Percentiles rank a stretch among this genome's conserved stretches.
Evolutionary conservation across 2,888 invertebrate species (phyloP).

Genomic region (Ernsta delagoae): DNA sequence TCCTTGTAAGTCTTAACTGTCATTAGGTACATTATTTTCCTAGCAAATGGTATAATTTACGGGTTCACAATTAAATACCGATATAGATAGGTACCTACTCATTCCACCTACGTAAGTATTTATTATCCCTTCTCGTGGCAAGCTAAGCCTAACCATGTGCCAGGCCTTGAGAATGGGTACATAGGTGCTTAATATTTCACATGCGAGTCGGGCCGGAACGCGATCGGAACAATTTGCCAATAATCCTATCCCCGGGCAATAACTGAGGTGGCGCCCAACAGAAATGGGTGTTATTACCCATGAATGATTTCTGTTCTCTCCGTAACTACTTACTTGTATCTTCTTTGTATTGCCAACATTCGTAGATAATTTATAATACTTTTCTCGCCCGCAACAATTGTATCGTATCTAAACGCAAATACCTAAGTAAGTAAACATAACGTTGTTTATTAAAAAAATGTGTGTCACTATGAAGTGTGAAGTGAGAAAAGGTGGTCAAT

Average conservation of each 20-base stretch:
- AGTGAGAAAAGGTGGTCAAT: too few relatives aligned
- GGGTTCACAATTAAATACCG: too few relatives aligned
- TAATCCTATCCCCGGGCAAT: conserved; percentile 79
- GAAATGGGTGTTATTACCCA: conserved; percentile 75
- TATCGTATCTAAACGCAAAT: too few relatives aligned
- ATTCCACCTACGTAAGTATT: conserved; percentile 17
- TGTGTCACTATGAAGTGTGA: too few relatives aligned
- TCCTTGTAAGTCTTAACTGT: too few relatives aligned
- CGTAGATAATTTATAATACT: background rate
- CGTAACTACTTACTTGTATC: conserved; percentile 52
- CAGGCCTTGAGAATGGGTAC: conserved; percentile 46
- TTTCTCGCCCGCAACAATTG: background rate
- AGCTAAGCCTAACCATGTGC: conserved; percentile 19
- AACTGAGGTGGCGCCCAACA: conserved; percentile 74
- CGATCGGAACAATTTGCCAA: conserved; percentile 82
- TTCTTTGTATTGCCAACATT: conserved; percentile 49
- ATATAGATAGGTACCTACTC: too few relatives aligned
- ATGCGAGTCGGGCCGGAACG: conserved; percentile 72
- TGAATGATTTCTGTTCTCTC: conserved; percentile 67
- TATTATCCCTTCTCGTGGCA: conserved; percentile 11
- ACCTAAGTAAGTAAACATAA: too few relatives aligned
- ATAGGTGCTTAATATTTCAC: conserved; percentile 79
- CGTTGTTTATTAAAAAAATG: too few relatives aligned
- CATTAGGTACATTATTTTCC: too few relatives aligned
- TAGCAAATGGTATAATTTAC: too few relatives aligned